A percentile compares a stretch with the other conserved stretches of the same genome.
These are phyloP conservation scores for Syrista parreyssii DNA, from an alignment of 2,888 invertebrate species.

Conservation along the genomic window DNA sequence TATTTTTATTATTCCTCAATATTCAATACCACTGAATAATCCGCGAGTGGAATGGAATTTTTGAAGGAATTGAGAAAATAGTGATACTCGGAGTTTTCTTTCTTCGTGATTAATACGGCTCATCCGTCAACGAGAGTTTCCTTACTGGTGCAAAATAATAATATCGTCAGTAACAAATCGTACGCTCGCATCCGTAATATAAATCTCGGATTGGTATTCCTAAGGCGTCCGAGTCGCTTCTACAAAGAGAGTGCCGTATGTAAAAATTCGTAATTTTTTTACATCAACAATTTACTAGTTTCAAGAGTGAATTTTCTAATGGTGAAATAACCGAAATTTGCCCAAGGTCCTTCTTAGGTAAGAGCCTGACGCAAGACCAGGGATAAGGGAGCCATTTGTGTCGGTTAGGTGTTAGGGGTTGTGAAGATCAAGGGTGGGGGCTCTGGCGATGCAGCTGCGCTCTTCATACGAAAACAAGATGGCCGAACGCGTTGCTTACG, in stretches of 20 bases:
- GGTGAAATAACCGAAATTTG: not conserved
- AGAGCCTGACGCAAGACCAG: conserved; percentile 7
- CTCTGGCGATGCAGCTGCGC: conserved; percentile 53
- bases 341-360: not conserved
- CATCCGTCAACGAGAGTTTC: not conserved
- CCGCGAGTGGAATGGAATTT: not conserved
- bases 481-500: conserved; percentile 49
- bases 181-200: conserved; percentile 6
- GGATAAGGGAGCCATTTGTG: conserved; percentile 42
- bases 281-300: not conserved
- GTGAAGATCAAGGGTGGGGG: conserved; percentile 40
- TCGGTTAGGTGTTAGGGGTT: conserved; percentile 45
- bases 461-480: conserved; percentile 54
- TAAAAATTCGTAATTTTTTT: not conserved
- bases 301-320: not conserved
- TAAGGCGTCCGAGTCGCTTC: not conserved
- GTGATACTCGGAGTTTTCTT: not conserved
- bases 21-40: not conserved
- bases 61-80: not conserved
- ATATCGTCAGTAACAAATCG: not conserved
- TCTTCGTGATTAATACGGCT: conserved; percentile 6
- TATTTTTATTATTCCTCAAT: not conserved
- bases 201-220: conserved; percentile 17
- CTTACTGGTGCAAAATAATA: not conserved
- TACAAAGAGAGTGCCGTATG: not conserved